Evolutionary conservation across 1,140 invertebrate species (phyloP), one percentile per base, ranked within the genome.

Genomic region (Charaxes varanes): DNA sequence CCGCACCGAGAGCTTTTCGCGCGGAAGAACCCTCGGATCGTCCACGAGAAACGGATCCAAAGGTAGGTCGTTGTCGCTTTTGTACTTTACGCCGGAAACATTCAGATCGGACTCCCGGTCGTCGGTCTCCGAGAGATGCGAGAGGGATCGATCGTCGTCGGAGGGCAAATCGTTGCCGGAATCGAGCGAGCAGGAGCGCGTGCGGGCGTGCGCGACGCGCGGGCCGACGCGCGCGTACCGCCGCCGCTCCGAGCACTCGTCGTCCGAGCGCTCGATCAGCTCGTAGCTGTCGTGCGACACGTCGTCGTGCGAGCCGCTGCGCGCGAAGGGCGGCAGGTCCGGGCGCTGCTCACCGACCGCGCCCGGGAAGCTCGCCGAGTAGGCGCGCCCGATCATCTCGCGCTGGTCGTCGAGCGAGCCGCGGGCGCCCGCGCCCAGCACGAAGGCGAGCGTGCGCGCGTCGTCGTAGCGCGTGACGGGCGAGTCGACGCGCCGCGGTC

Each of bases 211-310:
- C 8, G 32, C 28, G 69, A 59, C n/a, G 15, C 67, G 63, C 8
- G 30, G 43, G 18, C 62, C 57, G 8, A 67, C 51, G 34, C 67
- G 69, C 10, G 68, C 69, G 54, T 70, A 77, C 6, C 81, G 19
- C 1, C 41, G 69, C 13, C 81, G 15, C 17, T 50, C 53, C 48
- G 47, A 67, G 60, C 12, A 64, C 56, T 90, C 89, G 63, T 89
- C 88, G 53, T 90, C 89, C 45, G 88, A 89, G 50, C 91, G 89
- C 70, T 95, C 93, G 23, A 95, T 85, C 7, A 95, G 70, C 62
- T 96, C 94, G 71, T 95, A 96, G 50, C 93, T 95, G 73, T 95
- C 94, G 70, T 95, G 94, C 6, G 93, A 94, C 2, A 95, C 80
- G 81, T 96, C 93, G 65, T 95, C 94, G 67, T 94, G 93, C 1